A percentile compares a stretch with the other conserved stretches of the same genome.
Conservation (phyloP, 2,888 invertebrate genomes). For the Drosophila tanythrix region DNA sequence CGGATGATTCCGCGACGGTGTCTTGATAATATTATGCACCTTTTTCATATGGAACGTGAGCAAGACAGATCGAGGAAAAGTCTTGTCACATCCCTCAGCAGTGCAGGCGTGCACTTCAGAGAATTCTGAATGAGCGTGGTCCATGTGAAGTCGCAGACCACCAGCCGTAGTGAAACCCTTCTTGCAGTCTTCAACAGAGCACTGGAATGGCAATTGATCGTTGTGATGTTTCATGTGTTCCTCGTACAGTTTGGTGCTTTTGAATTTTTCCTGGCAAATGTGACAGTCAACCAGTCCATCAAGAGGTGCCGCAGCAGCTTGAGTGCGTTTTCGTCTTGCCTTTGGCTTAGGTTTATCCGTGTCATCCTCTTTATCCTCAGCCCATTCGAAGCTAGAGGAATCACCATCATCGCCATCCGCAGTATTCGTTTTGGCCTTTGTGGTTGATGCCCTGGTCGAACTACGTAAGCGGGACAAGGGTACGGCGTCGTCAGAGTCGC, state of each 20-base stretch:
- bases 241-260: constrained; percentile 73
- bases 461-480: constrained; percentile 66
- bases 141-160: constrained; percentile 75
- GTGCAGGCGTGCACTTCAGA: constrained; percentile 72
- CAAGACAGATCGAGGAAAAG: constrained; percentile 74
- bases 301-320: constrained; percentile 53
- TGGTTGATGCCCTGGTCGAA: constrained; percentile 13
- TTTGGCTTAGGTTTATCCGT: constrained; percentile 45
- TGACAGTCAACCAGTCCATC: constrained; percentile 76
- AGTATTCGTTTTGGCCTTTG: constrained; percentile 27
- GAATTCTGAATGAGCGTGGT: constrained; percentile 80
- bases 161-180: constrained; percentile 80
- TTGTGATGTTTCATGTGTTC: constrained; percentile 83
- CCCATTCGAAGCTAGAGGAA: constrained; percentile 51
- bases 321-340: constrained; percentile 60
- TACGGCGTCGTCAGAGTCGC: constrained; percentile 65
- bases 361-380: constrained; percentile 27
- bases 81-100: constrained; percentile 76
- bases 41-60: constrained; percentile 77
- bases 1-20: constrained; percentile 68
- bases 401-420: constrained; percentile 35
- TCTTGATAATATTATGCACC: constrained; percentile 72
- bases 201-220: constrained; percentile 80
- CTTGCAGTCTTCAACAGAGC: constrained; percentile 72
- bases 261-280: constrained; percentile 80